Percentiles rank a stretch among this genome's conserved stretches.
Evolutionary conservation across 1,140 invertebrate species (phyloP).

Genomic region (Penaeus vannamei): DNA sequence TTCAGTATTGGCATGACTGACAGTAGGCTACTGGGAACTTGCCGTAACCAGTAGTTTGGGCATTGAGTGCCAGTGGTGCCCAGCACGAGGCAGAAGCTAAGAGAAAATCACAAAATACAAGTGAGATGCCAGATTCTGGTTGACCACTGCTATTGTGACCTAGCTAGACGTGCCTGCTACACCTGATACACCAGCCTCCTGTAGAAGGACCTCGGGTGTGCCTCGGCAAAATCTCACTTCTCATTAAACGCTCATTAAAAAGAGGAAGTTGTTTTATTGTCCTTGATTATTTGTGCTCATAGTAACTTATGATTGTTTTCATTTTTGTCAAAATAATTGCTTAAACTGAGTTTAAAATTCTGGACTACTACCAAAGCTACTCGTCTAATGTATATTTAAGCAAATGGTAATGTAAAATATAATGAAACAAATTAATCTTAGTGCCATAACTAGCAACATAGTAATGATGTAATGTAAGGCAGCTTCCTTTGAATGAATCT

Average conservation of each 20-base stretch:
- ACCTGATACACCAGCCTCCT: slow-evolving; percentile 58
- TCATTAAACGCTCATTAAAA: slow-evolving; percentile 60
- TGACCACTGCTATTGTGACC: too few relatives aligned
- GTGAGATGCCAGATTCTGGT: slow-evolving; percentile 35
- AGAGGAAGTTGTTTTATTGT: slow-evolving; percentile 47
- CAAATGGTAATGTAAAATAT: too few relatives aligned
- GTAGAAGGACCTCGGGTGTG: slow-evolving; percentile 61
- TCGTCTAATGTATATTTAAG: too few relatives aligned
- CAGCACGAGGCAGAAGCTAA: slow-evolving; percentile 38
- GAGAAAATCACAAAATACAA: slow-evolving; percentile 33
- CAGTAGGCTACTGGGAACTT: slow-evolving; percentile 44
- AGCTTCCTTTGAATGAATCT: too few relatives aligned
- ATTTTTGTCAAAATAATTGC: background rate
- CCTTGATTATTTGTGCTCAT: slow-evolving; percentile 12
- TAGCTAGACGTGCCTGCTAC: background rate
- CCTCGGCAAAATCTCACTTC: slow-evolving; percentile 61
- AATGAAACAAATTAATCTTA: too few relatives aligned
- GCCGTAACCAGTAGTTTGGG: slow-evolving; percentile 44
- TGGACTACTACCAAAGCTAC: too few relatives aligned
- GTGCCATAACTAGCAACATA: too few relatives aligned
- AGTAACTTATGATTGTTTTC: slow-evolving; percentile 26
- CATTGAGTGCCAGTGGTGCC: slow-evolving; percentile 18
- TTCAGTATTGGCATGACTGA: slow-evolving; percentile 46
- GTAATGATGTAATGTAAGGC: too few relatives aligned
- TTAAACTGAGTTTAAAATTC: too few relatives aligned